Evolutionary conservation across 2,113 vertebrate species (phyloP).

Genomic region (Oxygymnocypris stewartii): DNA sequence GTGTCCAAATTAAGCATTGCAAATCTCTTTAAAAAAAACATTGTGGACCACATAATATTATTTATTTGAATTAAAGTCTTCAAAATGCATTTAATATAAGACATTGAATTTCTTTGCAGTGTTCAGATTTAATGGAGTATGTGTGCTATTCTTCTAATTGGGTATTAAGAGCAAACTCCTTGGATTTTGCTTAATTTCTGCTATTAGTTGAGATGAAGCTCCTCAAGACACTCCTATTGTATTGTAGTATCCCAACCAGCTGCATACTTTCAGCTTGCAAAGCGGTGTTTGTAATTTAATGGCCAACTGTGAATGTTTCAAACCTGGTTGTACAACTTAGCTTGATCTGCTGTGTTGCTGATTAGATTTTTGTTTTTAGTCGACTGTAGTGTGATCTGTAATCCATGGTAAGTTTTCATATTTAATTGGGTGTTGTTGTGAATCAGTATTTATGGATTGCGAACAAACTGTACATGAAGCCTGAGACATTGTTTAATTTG

Average conservation of each 20-base stretch:
- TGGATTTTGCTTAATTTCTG: neutral
- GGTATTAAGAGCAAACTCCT: neutral
- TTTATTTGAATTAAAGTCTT: neutral
- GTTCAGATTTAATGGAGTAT: neutral
- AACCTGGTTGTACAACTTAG: conserved; percentile 18
- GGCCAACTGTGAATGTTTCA: neutral
- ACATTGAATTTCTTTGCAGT: neutral
- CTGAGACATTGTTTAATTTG: neutral
- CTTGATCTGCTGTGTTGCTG: neutral
- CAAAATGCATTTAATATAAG: neutral
- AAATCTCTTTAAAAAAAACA: neutral
- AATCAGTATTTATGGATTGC: neutral
- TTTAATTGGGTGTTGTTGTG: neutral
- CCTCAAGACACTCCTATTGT: neutral
- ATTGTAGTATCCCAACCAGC: neutral
- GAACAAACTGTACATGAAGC: neutral
- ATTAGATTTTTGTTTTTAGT: neutral
- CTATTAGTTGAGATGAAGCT: neutral
- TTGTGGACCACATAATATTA: neutral
- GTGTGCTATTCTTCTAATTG: neutral
- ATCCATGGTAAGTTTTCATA: neutral
- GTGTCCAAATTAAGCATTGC: neutral
- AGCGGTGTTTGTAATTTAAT: neutral
- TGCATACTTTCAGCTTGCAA: neutral
- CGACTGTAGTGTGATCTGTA: neutral